Evolutionary conservation across 2,888 invertebrate genomes (phyloP).

Genomic region (Lepidonotus clava): DNA sequence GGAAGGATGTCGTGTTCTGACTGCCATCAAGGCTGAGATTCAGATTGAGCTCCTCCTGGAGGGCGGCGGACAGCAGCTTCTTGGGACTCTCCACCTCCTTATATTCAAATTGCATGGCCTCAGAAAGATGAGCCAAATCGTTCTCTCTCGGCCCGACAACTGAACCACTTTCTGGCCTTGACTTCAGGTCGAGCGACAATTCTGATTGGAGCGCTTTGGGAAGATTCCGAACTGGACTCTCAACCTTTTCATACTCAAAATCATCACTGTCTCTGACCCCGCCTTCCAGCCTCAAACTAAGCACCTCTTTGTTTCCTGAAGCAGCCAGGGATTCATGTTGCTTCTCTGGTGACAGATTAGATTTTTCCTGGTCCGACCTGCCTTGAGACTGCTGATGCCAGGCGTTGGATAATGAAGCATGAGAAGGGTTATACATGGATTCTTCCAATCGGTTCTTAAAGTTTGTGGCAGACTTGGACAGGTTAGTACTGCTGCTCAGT

Average conservation of each 20-base stretch:
- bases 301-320: neutral
- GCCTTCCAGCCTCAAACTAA: neutral
- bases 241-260: slow-evolving; percentile 17
- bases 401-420: neutral
- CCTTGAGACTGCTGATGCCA: slow-evolving; percentile 15
- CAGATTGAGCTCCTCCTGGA: slow-evolving; percentile 47
- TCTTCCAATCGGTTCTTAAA: slow-evolving; percentile 35
- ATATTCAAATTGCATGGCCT: slow-evolving; percentile 46
- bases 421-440: slow-evolving; percentile 22
- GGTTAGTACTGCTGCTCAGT: neutral
- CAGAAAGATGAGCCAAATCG: slow-evolving; percentile 17
- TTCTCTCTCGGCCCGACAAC: neutral
- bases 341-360: neutral
- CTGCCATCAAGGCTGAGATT: slow-evolving; percentile 43
- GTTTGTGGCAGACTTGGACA: slow-evolving; percentile 38
- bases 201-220: slow-evolving; percentile 23
- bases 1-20: neutral
- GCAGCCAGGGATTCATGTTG: neutral
- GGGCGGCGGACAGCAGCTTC: slow-evolving; percentile 19
- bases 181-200: slow-evolving; percentile 22
- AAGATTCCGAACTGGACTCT: neutral
- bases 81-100: slow-evolving; percentile 41
- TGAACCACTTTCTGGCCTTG: neutral
- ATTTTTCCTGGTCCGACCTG: neutral
- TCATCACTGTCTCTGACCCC: slow-evolving; percentile 34